phyloP scores from a whole-genome alignment of 37 sponge, comb jelly and placozoan species.

The Amphimedon queenslandica region DNA sequence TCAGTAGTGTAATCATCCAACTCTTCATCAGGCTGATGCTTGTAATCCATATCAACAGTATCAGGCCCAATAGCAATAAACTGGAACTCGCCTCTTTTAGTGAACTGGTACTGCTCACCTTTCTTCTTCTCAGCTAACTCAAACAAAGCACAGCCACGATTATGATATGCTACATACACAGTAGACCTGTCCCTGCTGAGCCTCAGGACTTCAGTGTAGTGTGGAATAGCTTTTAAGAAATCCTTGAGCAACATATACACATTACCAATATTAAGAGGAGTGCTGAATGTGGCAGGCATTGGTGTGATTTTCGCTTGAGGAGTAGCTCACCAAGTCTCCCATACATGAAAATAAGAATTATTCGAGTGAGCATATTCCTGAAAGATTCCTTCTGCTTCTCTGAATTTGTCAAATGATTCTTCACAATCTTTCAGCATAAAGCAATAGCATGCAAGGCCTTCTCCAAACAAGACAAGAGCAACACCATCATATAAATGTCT shows the following conservation, averaged over 20 bases:
- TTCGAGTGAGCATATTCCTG: not conserved
- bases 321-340: constrained; percentile 46
- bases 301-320: constrained; percentile 4
- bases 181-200: constrained; percentile 49
- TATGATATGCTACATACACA: constrained; percentile 48
- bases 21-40: not conserved
- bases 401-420: too few species aligned
- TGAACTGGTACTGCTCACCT: not conserved
- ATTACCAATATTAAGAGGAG: constrained; percentile 72
- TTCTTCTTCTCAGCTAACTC: constrained; percentile 49
- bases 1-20: constrained; percentile 4
- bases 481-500: too few species aligned
- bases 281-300: constrained; percentile 39
- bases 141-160: constrained; percentile 64
- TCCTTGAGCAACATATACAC: constrained; percentile 45
- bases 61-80: constrained; percentile 6
- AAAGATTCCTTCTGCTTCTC: too few species aligned
- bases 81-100: not conserved
- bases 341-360: constrained; percentile 14
- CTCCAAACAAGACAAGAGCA: too few species aligned
- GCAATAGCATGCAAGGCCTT: too few species aligned
- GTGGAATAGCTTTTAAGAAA: constrained; percentile 34
- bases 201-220: constrained; percentile 48
- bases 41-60: not conserved
- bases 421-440: too few species aligned